phyloP scores from a whole-genome alignment of 2,113 vertebrate genomes.

The Spea bombifrons region DNA sequence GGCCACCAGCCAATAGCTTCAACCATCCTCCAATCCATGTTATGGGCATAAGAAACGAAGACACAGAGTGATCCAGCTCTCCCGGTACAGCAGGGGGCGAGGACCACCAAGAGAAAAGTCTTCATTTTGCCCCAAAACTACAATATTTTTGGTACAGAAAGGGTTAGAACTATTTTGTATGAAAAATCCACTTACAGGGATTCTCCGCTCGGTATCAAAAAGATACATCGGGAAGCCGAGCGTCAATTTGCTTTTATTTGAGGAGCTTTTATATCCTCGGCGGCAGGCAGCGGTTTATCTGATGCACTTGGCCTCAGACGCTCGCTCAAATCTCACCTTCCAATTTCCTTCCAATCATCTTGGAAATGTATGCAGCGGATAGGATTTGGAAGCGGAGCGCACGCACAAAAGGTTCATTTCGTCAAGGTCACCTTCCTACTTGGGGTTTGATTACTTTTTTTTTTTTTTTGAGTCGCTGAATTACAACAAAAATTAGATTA shows the following conservation, averaged over 20 bases:
- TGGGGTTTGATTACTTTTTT: background rate
- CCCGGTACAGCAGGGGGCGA: background rate
- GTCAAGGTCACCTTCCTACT: constrained; percentile 9
- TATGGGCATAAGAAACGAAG: no score
- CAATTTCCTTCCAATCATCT: constrained; percentile 28
- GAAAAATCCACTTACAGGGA: background rate
- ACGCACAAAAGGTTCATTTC: background rate
- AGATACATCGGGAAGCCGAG: background rate
- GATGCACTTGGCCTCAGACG: constrained; percentile 10
- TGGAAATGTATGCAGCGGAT: background rate
- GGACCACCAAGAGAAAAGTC: background rate
- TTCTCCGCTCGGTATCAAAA: background rate
- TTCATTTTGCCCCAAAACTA: background rate
- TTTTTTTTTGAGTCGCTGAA: background rate
- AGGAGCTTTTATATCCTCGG: background rate
- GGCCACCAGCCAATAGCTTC: no score
- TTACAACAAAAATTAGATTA: background rate
- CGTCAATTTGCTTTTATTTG: constrained; percentile 28
- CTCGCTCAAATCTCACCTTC: constrained; percentile 24
- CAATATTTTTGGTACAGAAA: background rate
- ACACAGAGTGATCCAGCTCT: no score
- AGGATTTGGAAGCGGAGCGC: background rate
- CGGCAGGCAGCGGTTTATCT: constrained; percentile 15
- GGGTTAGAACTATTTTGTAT: background rate
- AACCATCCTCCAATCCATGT: no score